Conservation (phyloP, 2,113 vertebrate genomes). For the Pitta sordida region DNA sequence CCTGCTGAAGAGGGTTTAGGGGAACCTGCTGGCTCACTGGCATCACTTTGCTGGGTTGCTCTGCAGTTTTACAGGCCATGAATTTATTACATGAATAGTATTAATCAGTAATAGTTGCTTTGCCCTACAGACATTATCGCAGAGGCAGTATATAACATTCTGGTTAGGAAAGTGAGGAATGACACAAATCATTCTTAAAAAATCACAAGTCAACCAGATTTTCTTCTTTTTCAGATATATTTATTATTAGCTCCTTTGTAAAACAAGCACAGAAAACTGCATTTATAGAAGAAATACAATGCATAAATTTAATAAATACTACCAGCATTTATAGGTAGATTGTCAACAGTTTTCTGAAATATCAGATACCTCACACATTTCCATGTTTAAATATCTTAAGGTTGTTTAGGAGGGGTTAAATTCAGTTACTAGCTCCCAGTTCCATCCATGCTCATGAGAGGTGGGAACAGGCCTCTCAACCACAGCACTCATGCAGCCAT, state of each 20-base stretch:
- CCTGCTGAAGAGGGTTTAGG: not conserved
- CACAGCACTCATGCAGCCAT: not conserved
- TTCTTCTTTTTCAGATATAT: not conserved
- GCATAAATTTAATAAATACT: not conserved
- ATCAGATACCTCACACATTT: slow-evolving; percentile 12
- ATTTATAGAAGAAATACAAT: not conserved
- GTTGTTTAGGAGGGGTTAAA: not conserved
- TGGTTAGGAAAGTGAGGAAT: not conserved
- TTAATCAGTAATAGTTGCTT: not conserved
- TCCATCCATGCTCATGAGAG: not conserved
- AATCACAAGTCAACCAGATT: not conserved
- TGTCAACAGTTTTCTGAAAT: slow-evolving; percentile 5
- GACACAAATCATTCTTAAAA: not conserved
- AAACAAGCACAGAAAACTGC: not conserved
- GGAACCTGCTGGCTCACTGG: not conserved
- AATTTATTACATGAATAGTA: not conserved
- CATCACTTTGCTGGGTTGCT: not conserved
- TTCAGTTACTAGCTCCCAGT: not conserved
- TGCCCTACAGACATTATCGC: not conserved
- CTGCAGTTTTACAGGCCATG: not conserved
- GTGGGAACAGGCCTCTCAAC: not conserved
- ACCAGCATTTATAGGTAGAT: not conserved
- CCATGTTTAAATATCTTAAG: not conserved
- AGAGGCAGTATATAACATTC: not conserved
- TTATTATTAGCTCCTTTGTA: slow-evolving; percentile 14